Evolutionary conservation across 2,113 vertebrate genomes (phyloP), one percentile per base, ranked within the genome.

Genomic region (Seriola rivoliana): DNA sequence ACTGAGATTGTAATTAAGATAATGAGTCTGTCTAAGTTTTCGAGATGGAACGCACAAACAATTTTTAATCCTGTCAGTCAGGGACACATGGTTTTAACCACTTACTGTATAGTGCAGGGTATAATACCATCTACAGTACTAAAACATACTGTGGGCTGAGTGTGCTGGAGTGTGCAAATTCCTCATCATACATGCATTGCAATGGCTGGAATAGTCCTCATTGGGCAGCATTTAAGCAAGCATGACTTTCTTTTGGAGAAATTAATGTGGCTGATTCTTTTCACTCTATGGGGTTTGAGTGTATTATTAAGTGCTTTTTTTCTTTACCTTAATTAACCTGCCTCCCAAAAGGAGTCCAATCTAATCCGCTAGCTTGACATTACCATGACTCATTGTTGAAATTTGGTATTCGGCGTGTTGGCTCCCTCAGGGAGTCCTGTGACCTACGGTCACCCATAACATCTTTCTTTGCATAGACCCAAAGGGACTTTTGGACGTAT

Each of bases 1-100:
- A 77, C 79, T 71, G 79, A 93, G 93, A 94, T 94, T 29, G 79
- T 89, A 93, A 94, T 94, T 94, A 93, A 94, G 93, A 95, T 94
- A 92, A 91, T 85, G 83, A 94, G 69, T 78, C 55, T 48, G 80
- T 82, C 79, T 69, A 87, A 79, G 74, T 89, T 93, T 92, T 73
- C 70, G 29, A 63, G 78, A 82, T 66, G 81, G 73, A 91, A 60
- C 63, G 29, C 79, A 65, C 81, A 84, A 91, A 89, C 80, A 89
- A 2, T 78, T 73, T 85, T 75, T 72, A 82, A 90, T 80, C 75
- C 68, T 60, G 83, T 87, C 90, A 87, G 83, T 91, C 79, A 70
- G 60, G 66, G 66, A 68, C 69, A 55, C 34, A 19, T 40, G 36
- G 32, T 54, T 89, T 69, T 55, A 84, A 73, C 63, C 40, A 62